phyloP scores from a whole-genome alignment of 2,797 vertebrate genomes.

The Microchirus variegatus region DNA sequence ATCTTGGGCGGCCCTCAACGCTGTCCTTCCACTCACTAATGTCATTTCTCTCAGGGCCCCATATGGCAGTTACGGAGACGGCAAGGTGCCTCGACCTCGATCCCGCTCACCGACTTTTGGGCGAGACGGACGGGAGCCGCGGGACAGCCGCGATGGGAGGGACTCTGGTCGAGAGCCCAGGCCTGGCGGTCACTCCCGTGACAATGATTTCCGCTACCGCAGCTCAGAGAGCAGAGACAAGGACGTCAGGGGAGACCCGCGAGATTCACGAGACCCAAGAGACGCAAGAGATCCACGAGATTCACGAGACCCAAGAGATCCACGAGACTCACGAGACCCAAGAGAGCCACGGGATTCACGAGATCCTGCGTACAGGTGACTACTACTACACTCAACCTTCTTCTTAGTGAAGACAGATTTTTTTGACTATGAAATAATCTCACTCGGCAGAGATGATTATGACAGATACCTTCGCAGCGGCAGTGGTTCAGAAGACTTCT shows the following conservation, averaged over 20 bases:
- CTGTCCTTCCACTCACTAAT: constrained; percentile 27
- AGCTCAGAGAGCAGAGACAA: constrained; percentile 73
- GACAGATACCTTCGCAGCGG: constrained; percentile 86
- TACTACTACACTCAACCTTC: background rate
- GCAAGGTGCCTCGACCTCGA: constrained; percentile 74
- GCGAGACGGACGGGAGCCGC: constrained; percentile 72
- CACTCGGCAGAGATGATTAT: constrained; percentile 84
- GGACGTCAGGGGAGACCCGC: constrained; percentile 41
- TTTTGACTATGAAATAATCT: constrained; percentile 10
- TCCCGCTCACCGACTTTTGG: constrained; percentile 79
- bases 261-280: background rate
- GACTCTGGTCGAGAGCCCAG: constrained; percentile 68
- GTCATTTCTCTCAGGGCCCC: constrained; percentile 60
- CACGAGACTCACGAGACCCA: background rate
- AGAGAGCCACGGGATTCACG: constrained; percentile 21
- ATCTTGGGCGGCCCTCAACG: background rate
- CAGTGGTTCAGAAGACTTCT: constrained; percentile 82
- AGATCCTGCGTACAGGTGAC: constrained; percentile 83
- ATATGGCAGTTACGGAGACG: constrained; percentile 71
- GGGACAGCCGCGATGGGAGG: constrained; percentile 80
- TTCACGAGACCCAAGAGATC: background rate
- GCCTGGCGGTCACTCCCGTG: constrained; percentile 65
- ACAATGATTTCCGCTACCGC: constrained; percentile 64
- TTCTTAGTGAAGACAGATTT: background rate
- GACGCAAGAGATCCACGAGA: background rate